Percentiles rank a stretch among this genome's conserved stretches.
Conservation (phyloP, 2,888 invertebrate genomes). For the Eupithecia subfuscata region DNA sequence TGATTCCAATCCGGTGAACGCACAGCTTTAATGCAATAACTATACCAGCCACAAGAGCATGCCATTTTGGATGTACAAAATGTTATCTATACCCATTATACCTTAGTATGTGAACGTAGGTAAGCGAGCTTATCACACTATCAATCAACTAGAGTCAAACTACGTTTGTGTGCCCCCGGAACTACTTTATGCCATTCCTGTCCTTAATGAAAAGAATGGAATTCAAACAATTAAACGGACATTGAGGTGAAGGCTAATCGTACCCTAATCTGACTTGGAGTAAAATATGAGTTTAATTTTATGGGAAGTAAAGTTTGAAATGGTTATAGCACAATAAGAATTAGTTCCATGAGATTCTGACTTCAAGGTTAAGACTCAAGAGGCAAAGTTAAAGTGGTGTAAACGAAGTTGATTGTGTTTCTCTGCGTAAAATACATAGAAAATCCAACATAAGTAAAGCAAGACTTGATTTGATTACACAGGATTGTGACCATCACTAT, state of each 20-base stretch:
- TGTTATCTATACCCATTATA: not conserved
- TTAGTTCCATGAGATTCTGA: slow-evolving; percentile 10
- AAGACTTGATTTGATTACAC: not conserved
- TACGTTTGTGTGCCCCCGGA: not conserved
- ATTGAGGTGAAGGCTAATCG: slow-evolving; percentile 44
- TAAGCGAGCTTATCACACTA: not conserved
- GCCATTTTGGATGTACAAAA: not conserved
- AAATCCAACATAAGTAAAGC: not conserved
- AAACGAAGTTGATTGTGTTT: not conserved
- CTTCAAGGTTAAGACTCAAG: slow-evolving; percentile 1
- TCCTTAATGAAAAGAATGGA: slow-evolving; percentile 21
- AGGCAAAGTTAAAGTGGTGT: not conserved
- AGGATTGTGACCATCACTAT: not conserved
- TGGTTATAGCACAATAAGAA: slow-evolving; percentile 11
- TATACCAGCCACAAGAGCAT: not conserved
- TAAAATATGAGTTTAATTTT: slow-evolving; percentile 10
- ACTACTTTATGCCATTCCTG: not conserved
- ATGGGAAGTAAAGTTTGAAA: slow-evolving; percentile 26
- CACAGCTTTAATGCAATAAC: not conserved
- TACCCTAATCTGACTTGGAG: not conserved
- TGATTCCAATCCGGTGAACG: no score
- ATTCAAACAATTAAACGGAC: slow-evolving; percentile 39
- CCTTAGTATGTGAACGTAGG: no score
- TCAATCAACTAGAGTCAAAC: not conserved
- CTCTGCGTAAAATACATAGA: not conserved